A percentile compares a stretch with the other conserved stretches of the same genome.
Evolutionary conservation across 2,888 invertebrate genomes (phyloP).

Genomic region (Xylocampa areola): DNA sequence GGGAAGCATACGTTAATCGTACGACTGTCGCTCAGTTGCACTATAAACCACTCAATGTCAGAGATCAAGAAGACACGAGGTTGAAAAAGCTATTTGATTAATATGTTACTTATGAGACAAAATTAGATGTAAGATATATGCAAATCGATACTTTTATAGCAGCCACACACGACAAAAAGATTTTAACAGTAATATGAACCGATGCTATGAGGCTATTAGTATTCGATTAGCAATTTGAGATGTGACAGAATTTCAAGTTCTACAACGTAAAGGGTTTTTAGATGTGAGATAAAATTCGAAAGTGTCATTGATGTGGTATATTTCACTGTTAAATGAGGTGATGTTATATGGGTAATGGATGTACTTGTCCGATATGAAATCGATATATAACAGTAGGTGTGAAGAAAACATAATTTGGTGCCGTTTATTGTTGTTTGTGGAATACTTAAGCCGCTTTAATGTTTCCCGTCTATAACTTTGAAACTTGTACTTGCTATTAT

Average conservation of each 20-base stretch:
- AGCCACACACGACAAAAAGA: constrained; percentile 81
- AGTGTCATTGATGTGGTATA: constrained; percentile 70
- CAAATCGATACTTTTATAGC: constrained; percentile 79
- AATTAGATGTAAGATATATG: constrained; percentile 81
- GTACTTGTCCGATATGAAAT: constrained; percentile 68
- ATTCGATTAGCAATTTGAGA: constrained; percentile 82
- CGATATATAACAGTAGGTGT: constrained; percentile 70
- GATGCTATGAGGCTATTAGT: constrained; percentile 75
- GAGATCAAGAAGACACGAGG: constrained; percentile 67
- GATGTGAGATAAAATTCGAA: constrained; percentile 64
- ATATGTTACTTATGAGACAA: constrained; percentile 78
- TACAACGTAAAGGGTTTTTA: constrained; percentile 60
- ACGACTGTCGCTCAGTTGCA: constrained; percentile 43
- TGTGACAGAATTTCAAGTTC: constrained; percentile 69
- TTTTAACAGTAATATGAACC: constrained; percentile 76
- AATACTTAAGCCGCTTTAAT: constrained; percentile 12
- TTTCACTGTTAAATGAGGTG: constrained; percentile 74
- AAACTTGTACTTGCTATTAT: constrained; percentile 13
- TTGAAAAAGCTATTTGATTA: constrained; percentile 79
- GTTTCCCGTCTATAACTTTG: constrained; percentile 15
- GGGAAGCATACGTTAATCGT: constrained; percentile 31
- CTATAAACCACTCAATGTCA: constrained; percentile 64
- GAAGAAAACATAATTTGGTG: constrained; percentile 54
- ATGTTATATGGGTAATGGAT: constrained; percentile 67
- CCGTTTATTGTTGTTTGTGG: constrained; percentile 49